Percentiles rank a stretch among this genome's conserved stretches.
phyloP scores from a whole-genome alignment of 1,140 invertebrate genomes.

The Neocloeon triangulifer region DNA sequence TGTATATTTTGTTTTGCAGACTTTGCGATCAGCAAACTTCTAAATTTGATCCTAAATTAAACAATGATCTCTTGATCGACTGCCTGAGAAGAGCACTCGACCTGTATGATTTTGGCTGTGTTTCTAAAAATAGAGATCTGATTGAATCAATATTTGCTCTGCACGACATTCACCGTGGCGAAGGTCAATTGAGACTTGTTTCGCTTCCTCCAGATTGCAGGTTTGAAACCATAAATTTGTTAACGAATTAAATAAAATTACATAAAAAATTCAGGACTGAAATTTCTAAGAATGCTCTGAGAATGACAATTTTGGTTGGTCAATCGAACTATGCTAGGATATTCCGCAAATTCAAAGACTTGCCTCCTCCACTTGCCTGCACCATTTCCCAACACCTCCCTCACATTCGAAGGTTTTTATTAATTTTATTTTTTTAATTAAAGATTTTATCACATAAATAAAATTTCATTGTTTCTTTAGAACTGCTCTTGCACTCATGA shows the following conservation, averaged over 20 bases:
- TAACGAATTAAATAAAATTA: too few relatives aligned
- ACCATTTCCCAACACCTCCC: constrained; percentile 21
- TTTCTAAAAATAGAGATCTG: constrained; percentile 9
- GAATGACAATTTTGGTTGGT: constrained; percentile 23
- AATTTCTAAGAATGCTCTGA: constrained; percentile 13
- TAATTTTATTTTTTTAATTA: background rate
- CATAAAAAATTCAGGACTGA: too few relatives aligned
- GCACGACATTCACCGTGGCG: constrained; percentile 30
- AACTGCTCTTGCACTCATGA: constrained; percentile 23
- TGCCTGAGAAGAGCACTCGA: constrained; percentile 27
- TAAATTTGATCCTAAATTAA: constrained; percentile 30
- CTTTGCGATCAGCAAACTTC: constrained; percentile 20
- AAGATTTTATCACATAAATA: background rate
- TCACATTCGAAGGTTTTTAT: constrained; percentile 21
- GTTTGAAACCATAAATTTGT: constrained; percentile 14
- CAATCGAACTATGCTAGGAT: constrained; percentile 25
- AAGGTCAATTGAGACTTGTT: constrained; percentile 27
- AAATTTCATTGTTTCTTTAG: constrained; percentile 16
- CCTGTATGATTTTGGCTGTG: constrained; percentile 23
- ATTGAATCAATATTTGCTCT: constrained; percentile 15
- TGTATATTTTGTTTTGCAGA: constrained; percentile 20
- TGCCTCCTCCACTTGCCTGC: constrained; percentile 23
- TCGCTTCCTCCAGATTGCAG: constrained; percentile 23
- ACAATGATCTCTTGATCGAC: constrained; percentile 30
- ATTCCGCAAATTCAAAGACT: constrained; percentile 16